Conservation (phyloP, 2,888 invertebrate species). For the Trachelus stipa region DNA sequence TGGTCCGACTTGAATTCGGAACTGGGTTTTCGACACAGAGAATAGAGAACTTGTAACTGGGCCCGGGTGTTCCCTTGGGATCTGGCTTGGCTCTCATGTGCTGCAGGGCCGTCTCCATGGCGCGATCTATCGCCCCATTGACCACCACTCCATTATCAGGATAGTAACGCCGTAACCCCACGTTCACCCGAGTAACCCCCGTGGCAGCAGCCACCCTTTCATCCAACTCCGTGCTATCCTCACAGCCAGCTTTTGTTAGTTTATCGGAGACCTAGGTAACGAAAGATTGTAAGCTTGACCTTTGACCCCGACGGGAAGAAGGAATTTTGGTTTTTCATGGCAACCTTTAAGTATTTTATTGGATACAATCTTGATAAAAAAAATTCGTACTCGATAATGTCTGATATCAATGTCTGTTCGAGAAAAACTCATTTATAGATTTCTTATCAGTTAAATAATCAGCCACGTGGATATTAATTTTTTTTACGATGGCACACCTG, state of each 20-base stretch:
- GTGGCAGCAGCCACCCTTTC: conserved; percentile 21
- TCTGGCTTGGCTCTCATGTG: conserved; percentile 43
- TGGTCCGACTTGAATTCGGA: not conserved
- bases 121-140: conserved; percentile 58
- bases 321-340: conserved; percentile 21
- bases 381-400: not conserved
- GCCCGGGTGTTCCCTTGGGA: conserved; percentile 38
- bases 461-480: not conserved
- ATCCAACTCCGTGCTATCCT: conserved; percentile 26
- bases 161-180: conserved; percentile 54
- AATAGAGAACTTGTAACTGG: not conserved
- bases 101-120: conserved; percentile 43
- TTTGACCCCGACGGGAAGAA: conserved; percentile 17
- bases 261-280: conserved; percentile 42
- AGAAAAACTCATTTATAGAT: not conserved
- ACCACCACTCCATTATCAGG: conserved; percentile 61
- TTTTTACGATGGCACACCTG: not conserved
- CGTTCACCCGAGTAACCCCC: conserved; percentile 34
- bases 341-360: conserved; percentile 30
- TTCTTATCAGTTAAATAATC: not conserved
- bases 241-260: conserved; percentile 65
- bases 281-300: conserved; percentile 31
- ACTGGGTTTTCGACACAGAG: not conserved
- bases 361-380: not conserved
- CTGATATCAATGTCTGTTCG: not conserved